Conservation (phyloP, 2,113 vertebrate species). For the Hystrix brachyura region DNA sequence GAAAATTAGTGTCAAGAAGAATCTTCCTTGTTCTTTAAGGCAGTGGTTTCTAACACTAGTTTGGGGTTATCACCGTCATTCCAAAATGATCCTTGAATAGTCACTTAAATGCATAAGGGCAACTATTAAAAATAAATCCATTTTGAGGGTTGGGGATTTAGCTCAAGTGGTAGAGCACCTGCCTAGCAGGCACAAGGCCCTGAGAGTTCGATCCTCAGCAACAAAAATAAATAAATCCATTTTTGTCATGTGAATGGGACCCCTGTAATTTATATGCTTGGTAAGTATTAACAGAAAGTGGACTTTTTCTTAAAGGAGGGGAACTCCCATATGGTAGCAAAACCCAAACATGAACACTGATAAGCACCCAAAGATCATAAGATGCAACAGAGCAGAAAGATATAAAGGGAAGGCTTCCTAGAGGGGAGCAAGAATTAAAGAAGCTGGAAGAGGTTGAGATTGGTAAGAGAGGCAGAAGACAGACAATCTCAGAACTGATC, state of each 20-base stretch:
- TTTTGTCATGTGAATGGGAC: neutral
- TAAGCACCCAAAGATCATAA: neutral
- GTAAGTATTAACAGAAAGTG: slow-evolving; percentile 29
- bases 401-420: neutral
- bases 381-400: neutral
- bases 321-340: neutral
- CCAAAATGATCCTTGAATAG: slow-evolving; percentile 25
- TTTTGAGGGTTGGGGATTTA: neutral
- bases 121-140: slow-evolving; percentile 7
- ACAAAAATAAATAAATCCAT: no score
- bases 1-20: slow-evolving; percentile 4
- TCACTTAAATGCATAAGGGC: neutral
- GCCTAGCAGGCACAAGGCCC: no score
- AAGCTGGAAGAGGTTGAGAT: neutral
- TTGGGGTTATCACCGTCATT: slow-evolving; percentile 1
- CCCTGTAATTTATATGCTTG: neutral
- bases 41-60: slow-evolving; percentile 28
- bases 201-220: no score
- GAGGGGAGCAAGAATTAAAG: neutral
- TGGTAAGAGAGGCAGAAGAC: neutral
- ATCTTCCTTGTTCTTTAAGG: neutral
- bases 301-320: slow-evolving; percentile 3
- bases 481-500: neutral
- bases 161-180: no score
- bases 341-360: slow-evolving; percentile 40